A percentile compares a stretch with the other conserved stretches of the same genome.
phyloP scores from a whole-genome alignment of 2,797 vertebrate genomes.

The Myotis pilosus region DNA sequence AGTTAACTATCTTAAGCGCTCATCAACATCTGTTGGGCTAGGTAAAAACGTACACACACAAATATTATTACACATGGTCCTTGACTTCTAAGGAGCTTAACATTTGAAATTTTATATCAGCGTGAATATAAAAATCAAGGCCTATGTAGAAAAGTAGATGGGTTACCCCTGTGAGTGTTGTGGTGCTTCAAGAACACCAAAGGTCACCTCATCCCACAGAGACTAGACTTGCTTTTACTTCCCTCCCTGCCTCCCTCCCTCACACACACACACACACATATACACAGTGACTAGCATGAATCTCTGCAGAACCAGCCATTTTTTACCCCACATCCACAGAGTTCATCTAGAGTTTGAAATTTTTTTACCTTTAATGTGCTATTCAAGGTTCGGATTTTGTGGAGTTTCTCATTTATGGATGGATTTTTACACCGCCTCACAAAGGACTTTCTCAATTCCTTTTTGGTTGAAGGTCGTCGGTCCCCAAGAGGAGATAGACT shows the following conservation, averaged over 20 bases:
- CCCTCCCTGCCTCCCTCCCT: not conserved
- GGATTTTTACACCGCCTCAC: constrained; percentile 96
- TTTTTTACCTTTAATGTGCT: constrained; percentile 95
- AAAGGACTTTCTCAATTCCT: constrained; percentile 95
- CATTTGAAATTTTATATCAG: not conserved
- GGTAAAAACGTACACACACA: not conserved
- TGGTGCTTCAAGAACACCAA: not conserved
- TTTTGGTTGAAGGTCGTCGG: constrained; percentile 93
- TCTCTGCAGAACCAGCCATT: not conserved
- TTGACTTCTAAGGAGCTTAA: not conserved
- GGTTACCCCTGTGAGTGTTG: not conserved
- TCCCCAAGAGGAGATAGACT: constrained; percentile 96
- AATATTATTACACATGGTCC: not conserved
- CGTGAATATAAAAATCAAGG: not conserved
- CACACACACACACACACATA: not conserved
- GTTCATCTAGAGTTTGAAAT: not conserved
- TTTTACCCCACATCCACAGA: not conserved
- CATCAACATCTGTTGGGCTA: not conserved
- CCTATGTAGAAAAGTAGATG: not conserved
- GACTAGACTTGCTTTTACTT: too few relatives aligned
- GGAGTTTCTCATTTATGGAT: constrained; percentile 93
- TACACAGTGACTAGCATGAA: too few relatives aligned
- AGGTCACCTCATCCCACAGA: not conserved
- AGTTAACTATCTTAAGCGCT: not conserved
- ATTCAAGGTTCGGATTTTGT: constrained; percentile 93